Percentiles rank a stretch among this genome's conserved stretches.
Evolutionary conservation across 2,113 vertebrate genomes (phyloP).

Genomic region (Eupsittula cactorum): DNA sequence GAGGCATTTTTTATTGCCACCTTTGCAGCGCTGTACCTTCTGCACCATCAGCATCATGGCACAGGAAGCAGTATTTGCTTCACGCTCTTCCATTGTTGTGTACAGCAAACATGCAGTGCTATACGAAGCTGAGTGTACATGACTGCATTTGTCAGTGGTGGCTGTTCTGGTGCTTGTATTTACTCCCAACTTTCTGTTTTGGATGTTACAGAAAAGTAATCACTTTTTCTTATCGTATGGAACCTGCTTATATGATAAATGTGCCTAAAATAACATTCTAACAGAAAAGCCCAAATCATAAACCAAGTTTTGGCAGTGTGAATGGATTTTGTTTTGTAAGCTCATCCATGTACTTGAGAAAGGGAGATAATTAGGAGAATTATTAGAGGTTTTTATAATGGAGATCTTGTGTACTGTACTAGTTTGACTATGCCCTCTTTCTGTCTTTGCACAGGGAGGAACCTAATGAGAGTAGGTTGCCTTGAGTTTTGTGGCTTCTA

Average conservation of each 20-base stretch:
- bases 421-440: not conserved
- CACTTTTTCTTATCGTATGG: not conserved
- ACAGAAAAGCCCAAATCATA: not conserved
- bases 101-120: not conserved
- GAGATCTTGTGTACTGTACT: not conserved
- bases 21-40: not conserved
- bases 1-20: not conserved
- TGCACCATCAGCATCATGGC: not conserved
- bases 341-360: not conserved
- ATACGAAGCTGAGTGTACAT: not conserved
- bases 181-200: not conserved
- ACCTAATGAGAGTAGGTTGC: not conserved
- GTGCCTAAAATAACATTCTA: not conserved
- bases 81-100: not conserved
- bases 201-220: not conserved
- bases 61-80: not conserved
- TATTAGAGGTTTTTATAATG: not conserved
- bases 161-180: not conserved
- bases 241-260: not conserved
- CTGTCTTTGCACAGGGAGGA: not conserved
- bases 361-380: not conserved
- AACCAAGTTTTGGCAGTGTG: not conserved
- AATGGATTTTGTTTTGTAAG: not conserved
- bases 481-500: not conserved
- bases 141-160: not conserved